These are phyloP conservation scores for Kryptolebias ocellatus DNA, from an alignment of 2,797 vertebrate genomes.

Conservation along the genomic window DNA sequence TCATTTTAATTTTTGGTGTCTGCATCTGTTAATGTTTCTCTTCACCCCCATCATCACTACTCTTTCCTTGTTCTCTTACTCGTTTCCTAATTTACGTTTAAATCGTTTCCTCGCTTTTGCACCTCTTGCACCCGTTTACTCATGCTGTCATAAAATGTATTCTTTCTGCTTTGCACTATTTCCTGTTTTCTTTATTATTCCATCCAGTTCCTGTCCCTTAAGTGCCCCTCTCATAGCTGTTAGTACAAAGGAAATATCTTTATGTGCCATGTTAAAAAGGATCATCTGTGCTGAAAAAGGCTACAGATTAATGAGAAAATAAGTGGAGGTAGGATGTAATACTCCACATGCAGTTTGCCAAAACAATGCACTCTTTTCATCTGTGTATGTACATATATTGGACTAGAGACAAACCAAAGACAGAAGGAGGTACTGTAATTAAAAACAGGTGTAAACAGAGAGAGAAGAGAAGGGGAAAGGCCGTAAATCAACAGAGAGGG, in stretches of 20 bases:
- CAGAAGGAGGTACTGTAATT: slow-evolving; percentile 48
- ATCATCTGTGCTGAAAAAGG: slow-evolving; percentile 31
- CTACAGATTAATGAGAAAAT: slow-evolving; percentile 30
- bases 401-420: slow-evolving; percentile 36
- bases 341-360: slow-evolving; percentile 16
- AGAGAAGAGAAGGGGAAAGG: slow-evolving; percentile 5
- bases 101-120: background rate
- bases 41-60: slow-evolving; percentile 13
- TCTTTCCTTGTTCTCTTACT: background rate
- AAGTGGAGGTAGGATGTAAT: slow-evolving; percentile 17
- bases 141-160: background rate
- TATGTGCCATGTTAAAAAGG: slow-evolving; percentile 45
- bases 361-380: slow-evolving; percentile 32
- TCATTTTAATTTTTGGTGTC: slow-evolving; percentile 12
- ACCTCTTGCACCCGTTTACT: background rate
- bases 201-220: background rate
- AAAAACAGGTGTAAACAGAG: slow-evolving; percentile 63
- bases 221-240: slow-evolving; percentile 9
- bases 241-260: slow-evolving; percentile 12
- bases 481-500: slow-evolving; percentile 32
- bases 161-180: slow-evolving; percentile 1
- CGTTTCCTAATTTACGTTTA: too few relatives aligned
- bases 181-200: background rate
- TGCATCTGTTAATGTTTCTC: slow-evolving; percentile 44
- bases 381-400: slow-evolving; percentile 18